Evolutionary conservation across 2,113 vertebrate species (phyloP).

Genomic region (Helogale parvula): DNA sequence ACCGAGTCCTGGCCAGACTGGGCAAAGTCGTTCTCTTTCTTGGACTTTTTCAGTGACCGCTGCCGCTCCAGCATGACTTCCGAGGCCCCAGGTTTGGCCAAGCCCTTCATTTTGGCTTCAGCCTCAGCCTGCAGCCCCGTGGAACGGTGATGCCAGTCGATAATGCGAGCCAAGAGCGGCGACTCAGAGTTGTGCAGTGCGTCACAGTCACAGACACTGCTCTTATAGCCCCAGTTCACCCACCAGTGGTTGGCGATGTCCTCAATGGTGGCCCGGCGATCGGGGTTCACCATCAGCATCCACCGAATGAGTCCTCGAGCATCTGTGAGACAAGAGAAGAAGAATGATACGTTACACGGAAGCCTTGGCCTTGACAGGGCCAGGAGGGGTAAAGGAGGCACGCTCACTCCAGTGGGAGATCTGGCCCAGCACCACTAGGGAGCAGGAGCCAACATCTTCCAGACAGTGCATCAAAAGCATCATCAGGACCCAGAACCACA

Average conservation of each 20-base stretch:
- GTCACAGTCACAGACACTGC: constrained; percentile 97
- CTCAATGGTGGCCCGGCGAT: constrained; percentile 96
- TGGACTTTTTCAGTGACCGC: constrained; percentile 94
- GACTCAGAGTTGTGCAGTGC: constrained; percentile 91
- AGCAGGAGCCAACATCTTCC: background rate
- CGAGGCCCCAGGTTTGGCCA: constrained; percentile 85
- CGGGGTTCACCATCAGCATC: constrained; percentile 99
- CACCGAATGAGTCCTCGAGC: constrained; percentile 98
- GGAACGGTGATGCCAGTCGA: constrained; percentile 96
- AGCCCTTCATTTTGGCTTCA: constrained; percentile 86
- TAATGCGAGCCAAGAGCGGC: constrained; percentile 94
- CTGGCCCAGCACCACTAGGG: too few species aligned
- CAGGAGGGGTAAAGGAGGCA: background rate
- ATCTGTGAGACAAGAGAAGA: constrained; percentile 84
- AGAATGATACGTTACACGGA: fast-evolving
- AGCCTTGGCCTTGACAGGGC: background rate
- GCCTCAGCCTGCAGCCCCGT: constrained; percentile 84
- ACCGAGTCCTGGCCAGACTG: constrained; percentile 86
- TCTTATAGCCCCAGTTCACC: constrained; percentile 99
- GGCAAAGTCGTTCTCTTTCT: constrained; percentile 94
- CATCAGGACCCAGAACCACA: background rate
- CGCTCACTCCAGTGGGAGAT: background rate
- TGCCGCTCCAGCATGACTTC: constrained; percentile 89
- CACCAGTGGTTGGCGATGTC: constrained; percentile 99
- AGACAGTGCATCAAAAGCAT: background rate